Conservation (phyloP, 2,797 vertebrate genomes). For the Podarcis siculus region DNA sequence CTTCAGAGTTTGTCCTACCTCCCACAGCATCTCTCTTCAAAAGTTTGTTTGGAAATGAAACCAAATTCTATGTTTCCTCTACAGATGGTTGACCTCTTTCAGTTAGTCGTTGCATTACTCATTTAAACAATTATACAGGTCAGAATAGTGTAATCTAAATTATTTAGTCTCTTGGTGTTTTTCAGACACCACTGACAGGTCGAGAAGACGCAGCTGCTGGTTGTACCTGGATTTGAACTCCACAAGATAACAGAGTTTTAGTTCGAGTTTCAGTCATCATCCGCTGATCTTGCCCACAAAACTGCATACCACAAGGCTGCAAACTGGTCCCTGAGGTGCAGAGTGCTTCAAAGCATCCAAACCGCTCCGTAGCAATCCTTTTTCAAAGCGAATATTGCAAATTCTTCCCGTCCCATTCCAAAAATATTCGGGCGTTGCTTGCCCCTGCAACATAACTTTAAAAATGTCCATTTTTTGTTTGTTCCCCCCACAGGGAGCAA, state of each 20-base stretch:
- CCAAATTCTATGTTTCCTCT: conserved; percentile 84
- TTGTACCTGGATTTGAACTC: conserved; percentile 84
- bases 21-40: conserved; percentile 80
- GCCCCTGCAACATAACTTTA: conserved; percentile 64
- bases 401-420: conserved; percentile 37
- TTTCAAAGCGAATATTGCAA: conserved; percentile 49
- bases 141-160: conserved; percentile 85
- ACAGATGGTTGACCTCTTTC: conserved; percentile 87
- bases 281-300: conserved; percentile 36
- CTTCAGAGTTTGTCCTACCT: conserved; percentile 80
- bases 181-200: conserved; percentile 83
- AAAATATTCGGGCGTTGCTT: conserved; percentile 60
- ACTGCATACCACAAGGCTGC: conserved; percentile 7
- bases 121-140: conserved; percentile 86
- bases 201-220: conserved; percentile 80
- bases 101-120: conserved; percentile 83
- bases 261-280: conserved; percentile 63
- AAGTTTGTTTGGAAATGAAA: conserved; percentile 87
- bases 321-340: conserved; percentile 23
- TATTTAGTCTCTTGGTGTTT: conserved; percentile 86
- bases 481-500: conserved; percentile 80
- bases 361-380: conserved; percentile 45
- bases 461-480: conserved; percentile 79
- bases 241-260: conserved; percentile 69
- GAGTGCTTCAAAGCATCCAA: conserved; percentile 38